Conservation (phyloP, 2,888 invertebrate species). For the Cylindroiulus punctatus region DNA sequence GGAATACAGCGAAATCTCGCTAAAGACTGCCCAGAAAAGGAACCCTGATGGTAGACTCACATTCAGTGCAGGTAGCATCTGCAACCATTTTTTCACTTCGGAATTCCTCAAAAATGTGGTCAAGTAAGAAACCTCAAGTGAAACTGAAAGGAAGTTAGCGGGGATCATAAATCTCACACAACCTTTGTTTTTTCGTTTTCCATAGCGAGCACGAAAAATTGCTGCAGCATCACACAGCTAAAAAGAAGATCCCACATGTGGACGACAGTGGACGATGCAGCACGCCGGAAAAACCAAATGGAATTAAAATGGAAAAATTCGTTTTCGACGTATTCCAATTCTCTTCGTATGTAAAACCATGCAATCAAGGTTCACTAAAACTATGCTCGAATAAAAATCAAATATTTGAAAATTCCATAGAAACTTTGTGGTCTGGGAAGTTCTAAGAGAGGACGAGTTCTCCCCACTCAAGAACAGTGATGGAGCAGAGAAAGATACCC, state of each 20-base stretch:
- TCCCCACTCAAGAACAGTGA: constrained; percentile 97
- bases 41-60: constrained; percentile 82
- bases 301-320: constrained; percentile 99
- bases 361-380: background rate
- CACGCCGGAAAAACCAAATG: constrained; percentile 86
- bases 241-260: constrained; percentile 94
- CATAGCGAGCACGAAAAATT: constrained; percentile 74
- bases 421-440: constrained; percentile 92
- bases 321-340: constrained; percentile 98
- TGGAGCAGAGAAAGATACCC: constrained; percentile 86
- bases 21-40: constrained; percentile 82
- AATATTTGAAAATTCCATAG: constrained; percentile 61
- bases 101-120: constrained; percentile 83
- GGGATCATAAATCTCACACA: constrained; percentile 30
- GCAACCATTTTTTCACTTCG: constrained; percentile 95
- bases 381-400: background rate
- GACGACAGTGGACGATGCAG: constrained; percentile 76
- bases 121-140: constrained; percentile 65
- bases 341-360: constrained; percentile 72
- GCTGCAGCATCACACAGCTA: constrained; percentile 91
- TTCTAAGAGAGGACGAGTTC: constrained; percentile 90
- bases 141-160: background rate
- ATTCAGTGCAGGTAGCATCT: constrained; percentile 96
- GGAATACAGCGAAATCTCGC: constrained; percentile 96
- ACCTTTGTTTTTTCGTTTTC: background rate